Conservation (phyloP, 2,113 vertebrate species). For the Eretmochelys imbricata region DNA sequence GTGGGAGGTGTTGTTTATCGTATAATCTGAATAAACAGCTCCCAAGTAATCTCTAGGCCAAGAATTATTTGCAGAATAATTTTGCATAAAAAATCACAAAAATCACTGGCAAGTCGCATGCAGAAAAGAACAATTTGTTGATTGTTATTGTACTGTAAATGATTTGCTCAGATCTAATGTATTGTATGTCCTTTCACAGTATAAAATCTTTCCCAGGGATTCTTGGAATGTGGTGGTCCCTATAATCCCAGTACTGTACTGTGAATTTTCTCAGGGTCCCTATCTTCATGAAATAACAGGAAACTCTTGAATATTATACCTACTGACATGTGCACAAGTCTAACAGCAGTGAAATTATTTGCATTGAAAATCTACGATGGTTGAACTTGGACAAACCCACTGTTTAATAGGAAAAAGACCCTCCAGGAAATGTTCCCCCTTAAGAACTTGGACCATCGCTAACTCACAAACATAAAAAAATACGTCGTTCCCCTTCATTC, state of each 20-base stretch:
- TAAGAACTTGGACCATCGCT: background rate
- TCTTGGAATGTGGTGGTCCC: background rate
- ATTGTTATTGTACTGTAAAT: background rate
- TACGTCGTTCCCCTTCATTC: constrained; percentile 39
- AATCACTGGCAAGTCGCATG: background rate
- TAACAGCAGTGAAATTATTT: background rate
- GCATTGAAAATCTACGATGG: constrained; percentile 14
- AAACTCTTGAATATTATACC: background rate
- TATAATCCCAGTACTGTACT: background rate
- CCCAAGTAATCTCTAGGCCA: constrained; percentile 41
- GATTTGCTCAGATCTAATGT: background rate
- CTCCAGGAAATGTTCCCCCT: background rate
- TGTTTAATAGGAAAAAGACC: background rate
- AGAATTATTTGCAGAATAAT: constrained; percentile 45
- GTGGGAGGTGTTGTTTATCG: background rate
- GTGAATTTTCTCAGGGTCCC: background rate
- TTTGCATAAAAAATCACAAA: constrained; percentile 28
- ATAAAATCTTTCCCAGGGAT: background rate
- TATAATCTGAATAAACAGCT: constrained; percentile 30
- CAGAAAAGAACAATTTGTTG: background rate
- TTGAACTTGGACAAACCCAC: constrained; percentile 14
- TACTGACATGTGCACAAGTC: background rate
- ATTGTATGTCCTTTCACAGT: background rate
- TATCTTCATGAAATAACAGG: background rate
- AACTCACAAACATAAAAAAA: background rate